Conservation (phyloP, 1,140 invertebrate genomes). For the Meloidogyne chitwoodi region DNA sequence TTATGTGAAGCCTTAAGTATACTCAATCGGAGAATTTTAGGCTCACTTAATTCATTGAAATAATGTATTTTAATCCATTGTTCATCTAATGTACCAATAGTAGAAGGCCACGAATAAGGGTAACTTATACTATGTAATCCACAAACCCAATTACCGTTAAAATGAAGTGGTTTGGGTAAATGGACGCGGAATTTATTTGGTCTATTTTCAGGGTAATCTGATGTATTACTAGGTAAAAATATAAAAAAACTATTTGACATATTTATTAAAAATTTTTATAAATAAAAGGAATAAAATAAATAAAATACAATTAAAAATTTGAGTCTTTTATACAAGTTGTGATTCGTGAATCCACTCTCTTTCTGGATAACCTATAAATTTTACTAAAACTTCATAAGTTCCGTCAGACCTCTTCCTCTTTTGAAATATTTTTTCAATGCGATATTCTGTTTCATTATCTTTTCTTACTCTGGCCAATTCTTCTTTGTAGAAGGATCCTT, state of each 20-base stretch:
- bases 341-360: slow-evolving; percentile 11
- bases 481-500: not conserved
- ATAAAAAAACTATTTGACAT: slow-evolving; percentile 15
- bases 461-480: not conserved
- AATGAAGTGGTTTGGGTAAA: not conserved
- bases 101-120: too few relatives aligned
- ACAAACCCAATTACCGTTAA: too few relatives aligned
- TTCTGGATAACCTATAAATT: not conserved
- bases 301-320: not conserved
- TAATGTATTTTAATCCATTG: too few relatives aligned
- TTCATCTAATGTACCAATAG: too few relatives aligned
- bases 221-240: too few relatives aligned
- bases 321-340: slow-evolving; percentile 2
- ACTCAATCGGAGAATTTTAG: too few relatives aligned
- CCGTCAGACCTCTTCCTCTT: not conserved
- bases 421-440: not conserved
- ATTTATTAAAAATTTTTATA: slow-evolving; percentile 7
- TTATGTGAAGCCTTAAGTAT: too few relatives aligned
- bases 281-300: too few relatives aligned
- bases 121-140: too few relatives aligned
- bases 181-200: slow-evolving; percentile 9
- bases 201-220: not conserved
- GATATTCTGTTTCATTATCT: not conserved
- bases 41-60: too few relatives aligned
- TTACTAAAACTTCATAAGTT: not conserved